A percentile compares a stretch with the other conserved stretches of the same genome.
These are phyloP conservation scores for Drosophila bipectinata DNA, from an alignment of 1,140 invertebrate genomes.

Conservation along the genomic window DNA sequence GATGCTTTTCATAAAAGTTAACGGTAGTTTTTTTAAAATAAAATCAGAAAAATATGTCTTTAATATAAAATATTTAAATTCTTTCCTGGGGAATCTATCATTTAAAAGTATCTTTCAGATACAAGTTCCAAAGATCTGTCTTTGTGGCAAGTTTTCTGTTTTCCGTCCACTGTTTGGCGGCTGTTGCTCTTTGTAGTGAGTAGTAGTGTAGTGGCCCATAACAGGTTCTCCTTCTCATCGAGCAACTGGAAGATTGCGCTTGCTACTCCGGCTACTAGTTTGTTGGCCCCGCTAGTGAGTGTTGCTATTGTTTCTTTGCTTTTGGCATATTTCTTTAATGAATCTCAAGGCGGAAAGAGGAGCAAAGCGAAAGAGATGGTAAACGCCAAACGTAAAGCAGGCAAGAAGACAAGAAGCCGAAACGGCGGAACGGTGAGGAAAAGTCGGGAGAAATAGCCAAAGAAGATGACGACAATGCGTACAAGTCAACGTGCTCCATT, in stretches of 20 bases:
- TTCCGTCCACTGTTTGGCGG: conserved; percentile 22
- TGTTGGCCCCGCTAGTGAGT: conserved; percentile 42
- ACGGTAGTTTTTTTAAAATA: too few species aligned
- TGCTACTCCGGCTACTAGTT: conserved; percentile 45
- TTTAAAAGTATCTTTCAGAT: not conserved
- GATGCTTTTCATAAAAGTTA: not conserved
- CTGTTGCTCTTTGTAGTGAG: conserved; percentile 15
- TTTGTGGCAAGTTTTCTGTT: conserved; percentile 37
- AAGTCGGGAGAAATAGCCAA: conserved; percentile 50
- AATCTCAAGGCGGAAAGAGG: conserved; percentile 49
- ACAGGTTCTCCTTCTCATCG: conserved; percentile 35
- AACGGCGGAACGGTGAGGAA: conserved; percentile 38
- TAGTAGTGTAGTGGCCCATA: conserved; percentile 36
- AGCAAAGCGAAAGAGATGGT: not conserved
- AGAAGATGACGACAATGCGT: conserved; percentile 49
- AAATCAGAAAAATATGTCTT: too few species aligned
- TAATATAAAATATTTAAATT: too few species aligned
- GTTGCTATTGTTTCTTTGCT: conserved; percentile 59
- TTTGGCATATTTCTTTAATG: conserved; percentile 80
- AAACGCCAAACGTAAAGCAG: too few species aligned
- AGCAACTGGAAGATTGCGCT: not conserved
- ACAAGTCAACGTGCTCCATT: conserved; percentile 72
- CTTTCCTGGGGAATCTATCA: too few species aligned
- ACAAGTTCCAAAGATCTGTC: not conserved
- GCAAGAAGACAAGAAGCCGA: conserved; percentile 17